Evolutionary conservation across 2,797 vertebrate genomes (phyloP), one percentile per base, ranked within the genome.

Genomic region (Sitta carolinensis): DNA sequence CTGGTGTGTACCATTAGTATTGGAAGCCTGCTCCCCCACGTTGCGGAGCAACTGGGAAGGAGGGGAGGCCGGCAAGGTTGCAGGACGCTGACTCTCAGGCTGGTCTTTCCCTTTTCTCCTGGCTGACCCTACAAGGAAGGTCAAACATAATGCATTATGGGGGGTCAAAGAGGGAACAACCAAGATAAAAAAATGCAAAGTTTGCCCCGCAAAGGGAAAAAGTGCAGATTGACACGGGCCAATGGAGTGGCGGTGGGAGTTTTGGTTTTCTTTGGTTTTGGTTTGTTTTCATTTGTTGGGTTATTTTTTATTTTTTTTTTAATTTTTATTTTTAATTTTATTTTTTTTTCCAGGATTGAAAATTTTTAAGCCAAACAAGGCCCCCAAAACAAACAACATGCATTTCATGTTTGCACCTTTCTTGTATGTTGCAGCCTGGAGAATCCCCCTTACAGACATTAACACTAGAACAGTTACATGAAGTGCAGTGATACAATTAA

Each of bases 111-210:
- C 98, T 99, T 99, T 99, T 98, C 98, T 99, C 98, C 98, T 98
- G 98, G 99, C 99, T 99, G 99, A 99, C 99, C 99, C 99, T 99
- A 99, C 99, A 99, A 99, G 99, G 99, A 99, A 99, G 99, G 99
- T 99, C 99, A 99, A 99, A 99, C 99, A 99, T 99, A 99, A 99
- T 99, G 99, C 99, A 99, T 99, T 99, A 99, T 99, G 99, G 99
- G 99, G 99, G 99, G 98, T 99, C 98, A 98, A 98, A 98, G 99
- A 98, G 98, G 98, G 98, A 98, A 98, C 98, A 98, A 98, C 98
- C 98, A 98, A 97, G 98, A 98, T 97, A 97, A 98, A 98, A 98
- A 98, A 98, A 98, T 98, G 98, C 98, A 98, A 98, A 98, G 98
- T 97, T 97, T 98, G 98, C 98, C 97, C 98, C 97, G 73, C 98